Evolutionary conservation across 2,888 invertebrate genomes (phyloP), one percentile per base, ranked within the genome.

Genomic region (Troilus luridus): DNA sequence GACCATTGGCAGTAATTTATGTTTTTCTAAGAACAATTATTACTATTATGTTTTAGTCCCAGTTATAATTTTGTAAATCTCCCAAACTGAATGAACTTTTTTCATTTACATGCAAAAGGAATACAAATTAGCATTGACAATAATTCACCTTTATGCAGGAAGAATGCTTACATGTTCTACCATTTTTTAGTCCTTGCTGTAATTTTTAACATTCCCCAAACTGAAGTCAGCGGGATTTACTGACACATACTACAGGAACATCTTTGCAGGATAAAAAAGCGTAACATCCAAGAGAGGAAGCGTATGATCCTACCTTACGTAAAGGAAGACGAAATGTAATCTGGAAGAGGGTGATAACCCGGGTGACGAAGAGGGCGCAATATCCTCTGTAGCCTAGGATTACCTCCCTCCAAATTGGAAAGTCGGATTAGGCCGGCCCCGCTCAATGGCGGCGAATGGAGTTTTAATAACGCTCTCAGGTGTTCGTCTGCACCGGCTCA

Each of bases 391-490:
- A 17, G 27, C 72, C 41, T 77, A 77, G 72, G 72, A 77, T 77
- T 77, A 77, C 72, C 72, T 21, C 17, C 19, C 72, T 77, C 21
- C 17, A 77, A 77, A 77, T 77, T 27, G 72, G 72, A 77, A 77
- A 77, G 27, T 77, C 41, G 72, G 72, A 77, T 77, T 77, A 77
- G 72, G 72, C 10, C 8, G 27, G 14, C 9, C 41, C 72, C 41
- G 8, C 10, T 77, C 72, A 77, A 77, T 77, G 72, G 6, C 3
- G 9, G 17, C 72, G 72, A 77, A 77, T 77, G 41, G 41, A 77
- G 72, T 77, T 77, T 77, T 77, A 77, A 77, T 77, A 77, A 77
- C 72, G 72, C 72, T 77, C 72, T 77, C 27, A 77, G 72, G 72
- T 77, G 72, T 77, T 77, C 7, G 27, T 17, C 72, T 77, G 1